phyloP scores from a whole-genome alignment of 2,113 vertebrate species.

The Sinocyclocheilus rhinocerous region DNA sequence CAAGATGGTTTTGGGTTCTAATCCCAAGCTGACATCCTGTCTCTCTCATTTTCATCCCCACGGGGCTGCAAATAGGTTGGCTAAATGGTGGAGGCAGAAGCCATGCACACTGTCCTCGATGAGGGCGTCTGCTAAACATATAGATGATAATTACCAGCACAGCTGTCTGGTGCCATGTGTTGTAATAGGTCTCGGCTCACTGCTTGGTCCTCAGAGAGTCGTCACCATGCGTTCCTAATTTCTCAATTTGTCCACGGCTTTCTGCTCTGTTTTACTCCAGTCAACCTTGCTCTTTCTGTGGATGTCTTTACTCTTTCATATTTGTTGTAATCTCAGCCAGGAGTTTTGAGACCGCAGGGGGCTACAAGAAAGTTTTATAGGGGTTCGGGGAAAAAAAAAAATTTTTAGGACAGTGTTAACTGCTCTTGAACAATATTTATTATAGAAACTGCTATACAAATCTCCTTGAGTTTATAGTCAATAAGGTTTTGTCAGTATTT shows the following conservation, averaged over 20 bases:
- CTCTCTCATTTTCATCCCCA: neutral
- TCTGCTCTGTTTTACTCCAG: constrained; percentile 65
- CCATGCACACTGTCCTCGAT: constrained; percentile 68
- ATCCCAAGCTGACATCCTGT: constrained; percentile 1
- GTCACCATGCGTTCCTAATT: constrained; percentile 71
- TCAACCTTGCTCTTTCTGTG: constrained; percentile 69
- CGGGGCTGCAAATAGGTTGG: constrained; percentile 63
- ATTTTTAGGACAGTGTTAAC: neutral
- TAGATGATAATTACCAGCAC: constrained; percentile 76
- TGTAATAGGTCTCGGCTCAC: constrained; percentile 74
- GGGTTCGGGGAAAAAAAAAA: no score
- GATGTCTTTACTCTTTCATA: constrained; percentile 64
- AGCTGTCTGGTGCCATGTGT: constrained; percentile 74
- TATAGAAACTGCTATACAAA: neutral
- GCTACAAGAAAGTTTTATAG: no score
- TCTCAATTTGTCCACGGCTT: constrained; percentile 76
- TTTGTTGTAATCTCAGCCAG: constrained; percentile 64
- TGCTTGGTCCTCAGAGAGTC: constrained; percentile 71
- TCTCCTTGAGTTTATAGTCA: neutral
- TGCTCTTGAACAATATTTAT: neutral
- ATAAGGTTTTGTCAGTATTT: neutral
- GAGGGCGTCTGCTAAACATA: constrained; percentile 71
- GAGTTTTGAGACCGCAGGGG: neutral
- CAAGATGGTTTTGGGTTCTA: neutral
- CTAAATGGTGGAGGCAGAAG: constrained; percentile 66